Base-by-base conservation (phyloP, 35 echinoderm and acorn worm species). In the Apostichopus parvimensis region DNA sequence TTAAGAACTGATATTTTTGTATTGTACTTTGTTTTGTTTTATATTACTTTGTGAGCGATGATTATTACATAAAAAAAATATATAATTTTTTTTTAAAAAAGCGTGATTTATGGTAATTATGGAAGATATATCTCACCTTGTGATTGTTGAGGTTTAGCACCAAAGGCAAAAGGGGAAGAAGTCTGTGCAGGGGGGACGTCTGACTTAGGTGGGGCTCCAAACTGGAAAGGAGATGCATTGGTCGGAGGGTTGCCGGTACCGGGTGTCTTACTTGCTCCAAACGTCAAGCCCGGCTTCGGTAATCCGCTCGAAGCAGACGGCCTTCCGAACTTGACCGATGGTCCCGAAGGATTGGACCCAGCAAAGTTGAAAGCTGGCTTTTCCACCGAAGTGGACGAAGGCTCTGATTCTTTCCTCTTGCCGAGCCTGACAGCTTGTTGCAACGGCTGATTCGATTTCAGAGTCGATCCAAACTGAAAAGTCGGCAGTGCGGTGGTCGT, bases 371-470 rank as follows among this genome's bases (percentile, higher is more conserved):
- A 84, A 0, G 56, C 6, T 18, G 81, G 81, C 55, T 84, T 84
- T 13, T 84, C 81, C 57, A 55, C 58, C 15, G 81, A 84, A 20
- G 81, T 84, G 57, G 81, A 84, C 17, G 81, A 88, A 4, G 86
- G 61, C 60, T 68, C 68, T 15, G 86, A 23, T 72, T 88, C 61
- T 66, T 88, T 75, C 62, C 62, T 88, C 26, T 88, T 72, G 18
- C 68, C 61, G 18, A 26, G 7, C 64, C 15, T 24, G 9, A 52
- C 28, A 6, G 60, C 61, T 34, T 28, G 24, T 57, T 71, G 12
- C 22, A 45, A 88, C 6, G 60, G 21, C 5, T 6, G 20, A 57
- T 53, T 25, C 6, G n/a, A 87, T 9, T 68, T 88, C 68, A 21
- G 6, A 53, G 58, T 15, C 9, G 86, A 18, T 28, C 61, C 86